These are phyloP conservation scores for Acestrorhynchus altus DNA, from an alignment of 2,797 vertebrate genomes.

Conservation along the genomic window DNA sequence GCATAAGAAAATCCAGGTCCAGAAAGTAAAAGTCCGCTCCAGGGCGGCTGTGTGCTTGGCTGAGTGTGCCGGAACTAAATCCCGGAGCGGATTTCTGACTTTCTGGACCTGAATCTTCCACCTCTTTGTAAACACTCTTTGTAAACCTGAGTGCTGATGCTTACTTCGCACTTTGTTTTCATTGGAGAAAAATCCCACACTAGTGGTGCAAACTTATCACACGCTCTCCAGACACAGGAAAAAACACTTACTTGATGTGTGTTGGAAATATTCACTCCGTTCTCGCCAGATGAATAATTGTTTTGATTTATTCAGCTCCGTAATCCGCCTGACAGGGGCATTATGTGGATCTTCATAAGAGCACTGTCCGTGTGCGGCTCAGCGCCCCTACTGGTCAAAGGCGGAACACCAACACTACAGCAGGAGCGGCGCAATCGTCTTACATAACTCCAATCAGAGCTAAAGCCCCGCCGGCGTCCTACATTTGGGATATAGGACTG, in stretches of 20 bases:
- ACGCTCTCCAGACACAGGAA: not conserved
- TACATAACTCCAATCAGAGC: constrained; percentile 33
- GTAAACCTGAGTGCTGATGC: constrained; percentile 24
- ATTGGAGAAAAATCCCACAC: constrained; percentile 2
- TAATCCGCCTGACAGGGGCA: constrained; percentile 8
- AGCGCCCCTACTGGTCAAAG: not conserved
- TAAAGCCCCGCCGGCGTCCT: constrained; percentile 7
- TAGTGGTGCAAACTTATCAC: not conserved
- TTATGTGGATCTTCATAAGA: constrained; percentile 13
- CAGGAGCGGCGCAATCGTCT: constrained; percentile 35
- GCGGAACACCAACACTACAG: not conserved
- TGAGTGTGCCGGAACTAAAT: too few species aligned
- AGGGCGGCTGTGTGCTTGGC: too few species aligned
- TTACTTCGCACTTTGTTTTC: constrained; percentile 19
- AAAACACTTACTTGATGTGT: constrained; percentile 26
- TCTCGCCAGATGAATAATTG: not conserved
- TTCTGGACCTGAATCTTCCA: too few species aligned
- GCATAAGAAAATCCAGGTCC: too few species aligned
- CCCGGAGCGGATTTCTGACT: too few species aligned
- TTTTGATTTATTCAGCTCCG: constrained; percentile 1
- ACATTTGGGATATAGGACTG: constrained; percentile 3
- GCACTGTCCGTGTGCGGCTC: not conserved
- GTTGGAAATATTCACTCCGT: not conserved
- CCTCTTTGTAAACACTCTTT: constrained; percentile 18
- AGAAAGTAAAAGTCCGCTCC: too few species aligned